Evolutionary conservation across 2,113 vertebrate genomes (phyloP), one percentile per base, ranked within the genome.

Genomic region (Neogale vison): DNA sequence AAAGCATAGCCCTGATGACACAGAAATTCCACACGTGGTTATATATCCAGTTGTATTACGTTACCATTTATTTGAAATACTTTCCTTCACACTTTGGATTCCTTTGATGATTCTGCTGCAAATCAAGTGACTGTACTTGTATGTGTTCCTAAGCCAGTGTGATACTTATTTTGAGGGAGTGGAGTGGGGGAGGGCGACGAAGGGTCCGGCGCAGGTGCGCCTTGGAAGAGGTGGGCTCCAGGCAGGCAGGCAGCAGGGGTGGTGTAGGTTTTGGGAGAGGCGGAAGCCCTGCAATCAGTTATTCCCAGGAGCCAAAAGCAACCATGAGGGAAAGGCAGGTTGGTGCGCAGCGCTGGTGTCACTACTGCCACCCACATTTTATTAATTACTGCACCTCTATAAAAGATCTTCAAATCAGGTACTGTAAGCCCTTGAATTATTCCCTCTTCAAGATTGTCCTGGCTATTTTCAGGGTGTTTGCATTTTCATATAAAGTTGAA

Each of bases 181-280:
- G 34, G 3, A 13, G 13, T 13, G 1, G 15, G 59, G 18, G 29
- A 47, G 59, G 42, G 23, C 0, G 6, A 34, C 1, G 3, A 34
- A 18, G 17, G 4, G 29, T 3, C 11, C 39, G 8, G 59, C 1
- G 0, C 6, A 21, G n/a, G 13, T 57, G 36, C 0, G 1, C 24
- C 14, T 26, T 26, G 36, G 50, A 74, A 74, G 69, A 17, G 36
- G 36, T 88, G 3, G 6, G 14, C 17, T 18, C 7, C 13, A n/a
- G 14, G 61, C 23, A 4, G n/a, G 21, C 7, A 0, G 3, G 29
- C 13, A 29, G 13, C 1, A 26, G 14, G n/a, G 26, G 72, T 7
- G 14, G 14, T 76, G 31, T 74, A 4, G 14, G 26, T 76, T 47
- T 45, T 13, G 1, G 39, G 72, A 74, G 24, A 13, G 13, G 6